Evolutionary conservation across 2,113 vertebrate genomes (phyloP).

Genomic region (Atherinomorus stipes): DNA sequence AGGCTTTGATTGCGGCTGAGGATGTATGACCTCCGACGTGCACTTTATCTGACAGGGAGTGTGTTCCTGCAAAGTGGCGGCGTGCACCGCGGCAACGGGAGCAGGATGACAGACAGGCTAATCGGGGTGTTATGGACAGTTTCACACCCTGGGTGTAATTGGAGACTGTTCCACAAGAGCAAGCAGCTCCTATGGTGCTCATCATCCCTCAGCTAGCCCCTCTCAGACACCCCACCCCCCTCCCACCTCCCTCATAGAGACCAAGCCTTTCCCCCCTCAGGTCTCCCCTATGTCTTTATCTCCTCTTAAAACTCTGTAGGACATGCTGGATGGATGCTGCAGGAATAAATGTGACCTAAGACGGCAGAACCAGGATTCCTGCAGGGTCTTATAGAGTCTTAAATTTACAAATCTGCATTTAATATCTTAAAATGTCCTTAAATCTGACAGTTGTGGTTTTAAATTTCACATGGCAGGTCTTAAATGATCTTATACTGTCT

Average conservation of each 20-base stretch:
- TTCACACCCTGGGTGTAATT: constrained; percentile 66
- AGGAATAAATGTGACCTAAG: too few species aligned
- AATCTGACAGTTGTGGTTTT: too few species aligned
- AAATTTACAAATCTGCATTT: too few species aligned
- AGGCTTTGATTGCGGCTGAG: constrained; percentile 43
- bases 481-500: too few species aligned
- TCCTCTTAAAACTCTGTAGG: not conserved
- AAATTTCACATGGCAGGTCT: too few species aligned
- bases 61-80: constrained; percentile 53
- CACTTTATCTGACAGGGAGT: constrained; percentile 48
- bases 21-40: constrained; percentile 53
- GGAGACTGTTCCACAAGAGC: constrained; percentile 53
- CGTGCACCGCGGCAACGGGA: constrained; percentile 24
- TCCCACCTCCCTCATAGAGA: constrained; percentile 12
- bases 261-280: constrained; percentile 8
- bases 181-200: constrained; percentile 25
- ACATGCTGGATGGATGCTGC: not conserved
- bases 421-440: too few species aligned
- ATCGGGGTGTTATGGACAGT: constrained; percentile 64
- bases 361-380: too few species aligned
- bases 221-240: not conserved
- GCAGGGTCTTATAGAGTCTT: too few species aligned
- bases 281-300: constrained; percentile 19
- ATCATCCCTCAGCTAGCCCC: constrained; percentile 27
- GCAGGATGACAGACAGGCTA: constrained; percentile 70